These are phyloP conservation scores for Aplochiton taeniatus DNA, from an alignment of 2,797 vertebrate species.

Conservation along the genomic window DNA sequence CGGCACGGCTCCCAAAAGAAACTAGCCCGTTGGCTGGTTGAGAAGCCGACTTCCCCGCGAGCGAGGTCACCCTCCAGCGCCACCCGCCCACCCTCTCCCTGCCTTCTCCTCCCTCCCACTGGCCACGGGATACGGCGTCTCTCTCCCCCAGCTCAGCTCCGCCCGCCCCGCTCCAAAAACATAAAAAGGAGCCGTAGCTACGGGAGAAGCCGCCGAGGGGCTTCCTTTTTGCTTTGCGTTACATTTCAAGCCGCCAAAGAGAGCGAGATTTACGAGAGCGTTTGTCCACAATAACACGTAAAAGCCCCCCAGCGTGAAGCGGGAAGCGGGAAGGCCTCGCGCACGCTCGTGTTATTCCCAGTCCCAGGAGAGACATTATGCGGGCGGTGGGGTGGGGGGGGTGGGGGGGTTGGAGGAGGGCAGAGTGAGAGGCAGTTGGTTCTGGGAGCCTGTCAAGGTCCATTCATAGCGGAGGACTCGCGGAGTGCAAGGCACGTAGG, in stretches of 20 bases:
- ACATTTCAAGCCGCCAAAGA: constrained; percentile 53
- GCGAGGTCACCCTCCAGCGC: constrained; percentile 26
- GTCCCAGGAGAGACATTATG: constrained; percentile 42
- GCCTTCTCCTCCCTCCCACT: constrained; percentile 10
- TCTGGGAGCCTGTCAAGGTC: constrained; percentile 45
- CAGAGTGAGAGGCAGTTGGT: constrained; percentile 25
- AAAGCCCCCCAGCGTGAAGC: constrained; percentile 45
- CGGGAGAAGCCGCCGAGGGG: constrained; percentile 38
- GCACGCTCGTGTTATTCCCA: constrained; percentile 47
- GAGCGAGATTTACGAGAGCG: constrained; percentile 61
- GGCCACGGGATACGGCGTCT: constrained; percentile 46
- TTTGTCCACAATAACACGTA: constrained; percentile 68
- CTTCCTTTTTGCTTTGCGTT: constrained; percentile 39
- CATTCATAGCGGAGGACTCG: constrained; percentile 43
- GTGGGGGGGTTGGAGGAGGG: constrained; percentile 7
- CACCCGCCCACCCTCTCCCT: constrained; percentile 19
- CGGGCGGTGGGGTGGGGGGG: constrained; percentile 37
- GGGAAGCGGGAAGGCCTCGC: constrained; percentile 42
- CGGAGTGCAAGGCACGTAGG: constrained; percentile 36
- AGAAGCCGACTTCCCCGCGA: constrained; percentile 28
- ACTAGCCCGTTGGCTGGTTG: constrained; percentile 40
- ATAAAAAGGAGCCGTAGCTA: constrained; percentile 46
- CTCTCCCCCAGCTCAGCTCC: constrained; percentile 39
- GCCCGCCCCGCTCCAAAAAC: constrained; percentile 48
- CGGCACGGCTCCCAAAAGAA: constrained; percentile 41